Evolutionary conservation across 1,140 invertebrate genomes (phyloP).

Genomic region (Sweltsa coloradensis): DNA sequence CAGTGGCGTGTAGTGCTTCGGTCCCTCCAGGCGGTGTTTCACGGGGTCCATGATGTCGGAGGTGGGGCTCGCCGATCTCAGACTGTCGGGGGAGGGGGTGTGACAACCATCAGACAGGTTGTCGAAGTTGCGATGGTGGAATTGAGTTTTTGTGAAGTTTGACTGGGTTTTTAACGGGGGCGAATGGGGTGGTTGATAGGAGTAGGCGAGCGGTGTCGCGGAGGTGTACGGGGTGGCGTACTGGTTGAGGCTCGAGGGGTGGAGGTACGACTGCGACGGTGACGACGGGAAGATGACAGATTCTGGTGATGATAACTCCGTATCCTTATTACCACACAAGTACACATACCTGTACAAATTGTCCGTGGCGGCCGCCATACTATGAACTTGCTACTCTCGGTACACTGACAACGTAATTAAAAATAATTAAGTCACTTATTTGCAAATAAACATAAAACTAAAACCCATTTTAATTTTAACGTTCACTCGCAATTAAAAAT

Average conservation of each 20-base stretch:
- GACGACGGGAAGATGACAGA: neutral
- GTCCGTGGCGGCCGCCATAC: neutral
- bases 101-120: conserved; percentile 37
- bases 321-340: conserved; percentile 10
- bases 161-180: neutral
- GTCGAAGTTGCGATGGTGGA: conserved; percentile 2
- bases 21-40: neutral
- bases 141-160: neutral
- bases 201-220: neutral
- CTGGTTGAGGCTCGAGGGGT: too few relatives aligned
- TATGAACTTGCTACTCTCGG: too few relatives aligned
- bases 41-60: conserved; percentile 3
- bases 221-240: too few relatives aligned
- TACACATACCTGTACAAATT: conserved; percentile 11
- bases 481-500: too few relatives aligned
- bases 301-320: neutral
- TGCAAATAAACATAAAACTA: too few relatives aligned
- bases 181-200: neutral
- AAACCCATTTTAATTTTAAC: too few relatives aligned
- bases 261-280: too few relatives aligned
- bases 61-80: conserved; percentile 38
- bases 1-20: conserved; percentile 12
- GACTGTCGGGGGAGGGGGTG: conserved; percentile 42
- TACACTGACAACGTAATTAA: too few relatives aligned
- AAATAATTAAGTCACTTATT: too few relatives aligned